phyloP scores from a whole-genome alignment of 2,113 vertebrate genomes.

The Neolamprologus longior region DNA sequence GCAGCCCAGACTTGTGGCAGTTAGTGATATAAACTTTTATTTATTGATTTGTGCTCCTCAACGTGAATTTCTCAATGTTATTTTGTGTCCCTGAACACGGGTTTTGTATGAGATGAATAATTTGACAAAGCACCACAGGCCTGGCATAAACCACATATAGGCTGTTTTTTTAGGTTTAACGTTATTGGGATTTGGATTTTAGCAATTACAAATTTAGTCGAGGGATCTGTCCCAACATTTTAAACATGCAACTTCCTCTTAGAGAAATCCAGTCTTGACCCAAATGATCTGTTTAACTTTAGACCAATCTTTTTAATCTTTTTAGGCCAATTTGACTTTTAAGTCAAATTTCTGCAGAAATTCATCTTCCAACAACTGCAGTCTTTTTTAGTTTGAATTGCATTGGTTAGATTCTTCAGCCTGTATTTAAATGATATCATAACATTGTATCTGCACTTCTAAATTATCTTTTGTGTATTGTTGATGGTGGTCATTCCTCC shows the following conservation, averaged over 20 bases:
- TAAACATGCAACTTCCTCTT: neutral
- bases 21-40: neutral
- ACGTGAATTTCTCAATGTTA: fast-evolving
- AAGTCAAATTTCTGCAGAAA: neutral
- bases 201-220: neutral
- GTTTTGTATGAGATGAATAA: neutral
- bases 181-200: neutral
- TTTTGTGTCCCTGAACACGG: neutral
- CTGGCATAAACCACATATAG: neutral
- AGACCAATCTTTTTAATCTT: neutral
- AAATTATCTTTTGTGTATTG: neutral
- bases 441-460: neutral
- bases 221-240: neutral
- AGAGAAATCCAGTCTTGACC: neutral
- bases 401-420: neutral
- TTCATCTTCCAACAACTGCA: neutral
- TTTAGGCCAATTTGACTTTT: neutral
- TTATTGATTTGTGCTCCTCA: neutral
- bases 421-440: neutral
- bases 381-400: neutral
- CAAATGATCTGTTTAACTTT: neutral
- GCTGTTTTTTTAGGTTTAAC: neutral
- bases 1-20: neutral
- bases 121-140: neutral
- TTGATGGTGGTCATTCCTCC: neutral